A percentile compares a stretch with the other conserved stretches of the same genome.
Evolutionary conservation across 2,113 vertebrate species (phyloP).

Genomic region (Junco hyemalis): DNA sequence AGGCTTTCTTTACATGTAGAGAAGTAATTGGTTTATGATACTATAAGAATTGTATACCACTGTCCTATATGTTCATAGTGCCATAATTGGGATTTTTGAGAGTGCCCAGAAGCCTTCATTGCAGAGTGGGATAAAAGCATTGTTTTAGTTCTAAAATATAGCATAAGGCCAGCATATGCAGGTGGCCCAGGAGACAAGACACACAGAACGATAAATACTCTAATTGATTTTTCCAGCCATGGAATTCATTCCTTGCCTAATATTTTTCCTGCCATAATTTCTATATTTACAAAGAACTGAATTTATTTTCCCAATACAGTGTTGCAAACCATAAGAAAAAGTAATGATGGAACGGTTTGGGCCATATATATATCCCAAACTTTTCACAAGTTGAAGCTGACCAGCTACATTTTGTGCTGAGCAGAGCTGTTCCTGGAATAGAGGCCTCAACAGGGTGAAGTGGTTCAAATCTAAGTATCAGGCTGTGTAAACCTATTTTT

Average conservation of each 20-base stretch:
- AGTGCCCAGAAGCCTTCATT: neutral
- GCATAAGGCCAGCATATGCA: neutral
- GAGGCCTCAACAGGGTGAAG: neutral
- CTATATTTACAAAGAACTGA: neutral
- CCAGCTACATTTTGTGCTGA: neutral
- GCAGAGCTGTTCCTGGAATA: neutral
- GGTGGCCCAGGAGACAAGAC: neutral
- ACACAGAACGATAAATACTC: neutral
- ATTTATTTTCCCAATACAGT: neutral
- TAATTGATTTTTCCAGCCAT: neutral
- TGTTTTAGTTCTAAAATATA: neutral
- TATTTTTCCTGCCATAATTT: neutral
- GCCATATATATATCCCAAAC: neutral
- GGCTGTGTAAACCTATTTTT: neutral
- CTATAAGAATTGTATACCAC: neutral
- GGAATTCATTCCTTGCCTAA: neutral
- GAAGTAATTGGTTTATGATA: neutral
- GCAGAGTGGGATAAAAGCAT: neutral
- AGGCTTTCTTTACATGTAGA: neutral
- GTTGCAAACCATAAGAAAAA: neutral
- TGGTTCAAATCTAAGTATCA: neutral
- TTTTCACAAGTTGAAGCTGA: neutral
- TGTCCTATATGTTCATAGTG: neutral
- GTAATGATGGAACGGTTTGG: neutral
- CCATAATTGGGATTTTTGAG: neutral